A percentile compares a stretch with the other conserved stretches of the same genome.
Conservation (phyloP, 2,113 vertebrate species). For the Tetrao urogallus region DNA sequence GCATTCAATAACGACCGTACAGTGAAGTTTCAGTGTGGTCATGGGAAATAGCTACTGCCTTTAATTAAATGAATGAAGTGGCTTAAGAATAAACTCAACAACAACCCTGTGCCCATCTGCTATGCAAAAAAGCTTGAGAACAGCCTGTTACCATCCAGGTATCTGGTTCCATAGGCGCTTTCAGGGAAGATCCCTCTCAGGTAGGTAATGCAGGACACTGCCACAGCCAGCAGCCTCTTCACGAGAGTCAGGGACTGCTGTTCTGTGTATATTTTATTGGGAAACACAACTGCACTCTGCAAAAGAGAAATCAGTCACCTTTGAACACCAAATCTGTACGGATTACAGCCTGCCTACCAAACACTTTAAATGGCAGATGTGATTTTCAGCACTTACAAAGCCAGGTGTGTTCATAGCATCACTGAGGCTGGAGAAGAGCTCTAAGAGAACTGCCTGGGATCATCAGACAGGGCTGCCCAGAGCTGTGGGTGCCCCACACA, state of each 20-base stretch:
- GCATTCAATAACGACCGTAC: rapidly evolving
- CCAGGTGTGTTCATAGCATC: too few species aligned
- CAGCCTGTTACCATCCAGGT: slow-evolving; percentile 86
- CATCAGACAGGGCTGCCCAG: too few species aligned
- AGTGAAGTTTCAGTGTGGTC: neutral
- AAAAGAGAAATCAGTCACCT: neutral
- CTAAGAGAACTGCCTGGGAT: too few species aligned
- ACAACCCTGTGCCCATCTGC: neutral
- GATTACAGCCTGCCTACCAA: neutral
- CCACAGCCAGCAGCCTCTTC: slow-evolving; percentile 93
- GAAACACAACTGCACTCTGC: slow-evolving; percentile 82
- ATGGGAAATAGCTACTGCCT: neutral
- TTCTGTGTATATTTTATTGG: slow-evolving; percentile 84
- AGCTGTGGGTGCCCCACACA: too few species aligned
- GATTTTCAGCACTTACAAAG: rapidly evolving
- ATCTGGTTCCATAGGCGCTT: slow-evolving; percentile 92
- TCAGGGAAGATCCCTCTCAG: slow-evolving; percentile 95
- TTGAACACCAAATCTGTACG: rapidly evolving
- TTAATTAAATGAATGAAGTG: neutral
- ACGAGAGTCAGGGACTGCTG: slow-evolving; percentile 90
- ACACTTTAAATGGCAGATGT: rapidly evolving
- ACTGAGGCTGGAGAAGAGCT: too few species aligned
- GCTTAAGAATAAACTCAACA: neutral
- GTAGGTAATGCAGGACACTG: slow-evolving; percentile 94
- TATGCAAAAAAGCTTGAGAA: neutral